These are phyloP conservation scores for Brachionus rotundiformis DNA, from an alignment of 1,140 invertebrate species.

Conservation along the genomic window DNA sequence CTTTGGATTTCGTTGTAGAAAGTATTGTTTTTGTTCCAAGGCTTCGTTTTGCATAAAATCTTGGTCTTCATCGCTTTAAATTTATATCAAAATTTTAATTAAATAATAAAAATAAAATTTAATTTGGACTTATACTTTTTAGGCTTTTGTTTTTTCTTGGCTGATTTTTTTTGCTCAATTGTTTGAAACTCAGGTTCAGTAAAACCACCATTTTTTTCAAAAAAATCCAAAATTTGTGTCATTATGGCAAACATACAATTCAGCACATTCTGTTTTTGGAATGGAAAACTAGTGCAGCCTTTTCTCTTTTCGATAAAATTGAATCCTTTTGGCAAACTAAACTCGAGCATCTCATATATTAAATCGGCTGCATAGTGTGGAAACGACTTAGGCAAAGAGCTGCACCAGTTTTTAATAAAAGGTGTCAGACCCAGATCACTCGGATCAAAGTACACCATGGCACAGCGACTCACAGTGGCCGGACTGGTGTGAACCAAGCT, in stretches of 20 bases:
- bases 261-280: slow-evolving; percentile 50
- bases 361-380: slow-evolving; percentile 63
- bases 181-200: slow-evolving; percentile 13
- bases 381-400: slow-evolving; percentile 58
- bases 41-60: not conserved
- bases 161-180: slow-evolving; percentile 11
- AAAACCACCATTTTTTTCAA: slow-evolving; percentile 43
- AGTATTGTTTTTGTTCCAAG: slow-evolving; percentile 55
- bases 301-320: slow-evolving; percentile 47
- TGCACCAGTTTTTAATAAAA: slow-evolving; percentile 62
- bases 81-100: too few species aligned
- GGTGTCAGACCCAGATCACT: slow-evolving; percentile 53
- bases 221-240: slow-evolving; percentile 34
- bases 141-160: slow-evolving; percentile 3
- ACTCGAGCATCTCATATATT: slow-evolving; percentile 69
- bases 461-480: slow-evolving; percentile 73
- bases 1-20: slow-evolving; percentile 60
- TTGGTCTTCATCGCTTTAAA: not conserved
- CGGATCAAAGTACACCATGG: slow-evolving; percentile 64
- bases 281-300: slow-evolving; percentile 2
- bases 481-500: slow-evolving; percentile 79
- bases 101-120: not conserved
- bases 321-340: slow-evolving; percentile 68
- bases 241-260: slow-evolving; percentile 50
- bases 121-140: not conserved